Evolutionary conservation across 1,140 invertebrate species (phyloP).

Genomic region (Theocolax elegans): DNA sequence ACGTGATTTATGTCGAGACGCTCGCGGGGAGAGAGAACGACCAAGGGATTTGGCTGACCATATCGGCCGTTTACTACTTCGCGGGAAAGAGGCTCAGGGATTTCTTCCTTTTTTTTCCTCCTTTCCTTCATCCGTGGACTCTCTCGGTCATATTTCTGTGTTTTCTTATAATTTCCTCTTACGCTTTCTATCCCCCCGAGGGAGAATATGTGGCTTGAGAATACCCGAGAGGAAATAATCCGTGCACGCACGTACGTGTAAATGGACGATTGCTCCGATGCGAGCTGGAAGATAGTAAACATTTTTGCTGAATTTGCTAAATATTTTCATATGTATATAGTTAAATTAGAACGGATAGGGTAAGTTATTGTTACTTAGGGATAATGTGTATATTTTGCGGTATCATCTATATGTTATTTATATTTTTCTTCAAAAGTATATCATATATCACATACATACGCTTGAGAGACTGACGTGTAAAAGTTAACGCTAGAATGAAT

Average conservation of each 20-base stretch:
- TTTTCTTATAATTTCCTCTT: neutral
- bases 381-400: no score
- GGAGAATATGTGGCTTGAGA: neutral
- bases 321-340: no score
- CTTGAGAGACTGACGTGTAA: no score
- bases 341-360: no score
- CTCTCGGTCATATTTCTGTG: neutral
- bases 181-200: neutral
- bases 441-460: no score
- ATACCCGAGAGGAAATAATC: neutral
- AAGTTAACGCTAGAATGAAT: no score
- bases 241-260: neutral
- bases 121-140: neutral
- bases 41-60: neutral
- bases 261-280: neutral
- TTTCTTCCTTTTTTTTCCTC: neutral
- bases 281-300: neutral
- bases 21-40: neutral
- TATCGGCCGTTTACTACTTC: neutral
- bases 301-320: no score
- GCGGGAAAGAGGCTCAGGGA: no score
- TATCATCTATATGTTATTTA: no score
- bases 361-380: no score
- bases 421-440: no score
- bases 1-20: slow-evolving; percentile 51